Base-by-base conservation (phyloP, 2,113 vertebrate genomes). In the Datnioides undecimradiatus region DNA sequence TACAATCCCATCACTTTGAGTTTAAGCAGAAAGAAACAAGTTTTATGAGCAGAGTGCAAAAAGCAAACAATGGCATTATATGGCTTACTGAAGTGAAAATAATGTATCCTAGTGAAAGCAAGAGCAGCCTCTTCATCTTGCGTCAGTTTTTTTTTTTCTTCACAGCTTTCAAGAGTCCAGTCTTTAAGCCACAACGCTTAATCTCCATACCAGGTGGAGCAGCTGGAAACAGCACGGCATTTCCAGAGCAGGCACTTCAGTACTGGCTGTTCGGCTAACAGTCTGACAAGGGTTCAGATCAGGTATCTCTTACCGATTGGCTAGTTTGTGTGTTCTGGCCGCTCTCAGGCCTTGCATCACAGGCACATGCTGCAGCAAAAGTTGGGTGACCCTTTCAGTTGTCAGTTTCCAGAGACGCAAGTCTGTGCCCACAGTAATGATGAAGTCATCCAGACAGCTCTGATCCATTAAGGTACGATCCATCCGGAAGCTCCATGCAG, bases 181-280 rank as follows among this genome's bases (percentile, higher is more conserved):
- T 73, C 65, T 87, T 71, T 66, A 78, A 90, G 66, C 72, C 84
- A 85, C 60, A 64, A 58, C 21, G 31, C 41, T 59, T 63, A 23
- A 64, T 65, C 66, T 76, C 72, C 75, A 64, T 17, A 67, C 27
- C 80, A 38, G 64, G 58, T 72, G 73, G 76, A 74, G 80, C 73
- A 64, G 80, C 82, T 82, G 59, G 79, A 84, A 83, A 83, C 87
- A 78, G 73, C 80, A 69, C 25, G 29, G 71, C 41, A 40, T 45
- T 82, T 88, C 80, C 89, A 84, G 78, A 85, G 76, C 90, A 93
- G 92, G 92, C 92, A 93, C 89, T 93, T 93, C 85, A 92, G 85
- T 85, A 80, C 86, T 21, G 63, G 68, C 80, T 64, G 67, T 83
- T 72, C 72, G 12, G 57, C 68, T 5, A 40, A 76, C 48, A 45